Percentiles rank a stretch among this genome's conserved stretches.
Conservation (phyloP, 2,888 invertebrate species). For the Caenorhabditis uteleia region DNA sequence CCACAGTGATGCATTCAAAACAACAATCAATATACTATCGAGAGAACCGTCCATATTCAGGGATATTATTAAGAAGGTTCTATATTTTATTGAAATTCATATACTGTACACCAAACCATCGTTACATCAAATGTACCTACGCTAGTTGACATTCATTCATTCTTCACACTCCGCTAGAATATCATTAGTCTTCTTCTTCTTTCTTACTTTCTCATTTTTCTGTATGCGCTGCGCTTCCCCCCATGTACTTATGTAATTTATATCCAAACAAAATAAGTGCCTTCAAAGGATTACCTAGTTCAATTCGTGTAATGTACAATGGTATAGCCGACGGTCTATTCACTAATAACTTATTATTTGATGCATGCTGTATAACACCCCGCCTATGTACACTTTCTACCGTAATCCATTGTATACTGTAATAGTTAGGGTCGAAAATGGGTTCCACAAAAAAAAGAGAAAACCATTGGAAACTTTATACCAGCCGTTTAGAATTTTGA, state of each 20-base stretch:
- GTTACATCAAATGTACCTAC: not conserved
- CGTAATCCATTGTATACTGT: too few relatives aligned
- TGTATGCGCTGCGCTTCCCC: not conserved
- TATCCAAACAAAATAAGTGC: constrained; percentile 2
- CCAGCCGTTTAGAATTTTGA: too few relatives aligned
- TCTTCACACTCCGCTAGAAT: not conserved
- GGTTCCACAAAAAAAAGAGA: too few relatives aligned
- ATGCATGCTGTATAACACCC: constrained; percentile 3
- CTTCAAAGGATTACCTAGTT: not conserved
- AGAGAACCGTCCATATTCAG: constrained; percentile 34
- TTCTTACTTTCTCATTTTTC: not conserved
- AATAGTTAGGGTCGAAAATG: too few relatives aligned
- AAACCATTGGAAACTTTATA: too few relatives aligned
- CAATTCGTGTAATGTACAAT: not conserved
- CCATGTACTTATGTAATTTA: not conserved
- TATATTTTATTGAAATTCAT: constrained; percentile 1
- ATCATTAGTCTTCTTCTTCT: not conserved
- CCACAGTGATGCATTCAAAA: constrained; percentile 28
- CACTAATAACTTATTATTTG: too few relatives aligned
- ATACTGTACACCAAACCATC: not conserved
- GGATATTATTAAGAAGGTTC: constrained; percentile 29
- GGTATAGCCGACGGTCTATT: too few relatives aligned
- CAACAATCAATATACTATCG: not conserved
- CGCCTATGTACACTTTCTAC: too few relatives aligned
- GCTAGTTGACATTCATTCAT: not conserved